Base-by-base conservation (phyloP, 2,888 invertebrate genomes). In the Pemphredon lugubris region DNA sequence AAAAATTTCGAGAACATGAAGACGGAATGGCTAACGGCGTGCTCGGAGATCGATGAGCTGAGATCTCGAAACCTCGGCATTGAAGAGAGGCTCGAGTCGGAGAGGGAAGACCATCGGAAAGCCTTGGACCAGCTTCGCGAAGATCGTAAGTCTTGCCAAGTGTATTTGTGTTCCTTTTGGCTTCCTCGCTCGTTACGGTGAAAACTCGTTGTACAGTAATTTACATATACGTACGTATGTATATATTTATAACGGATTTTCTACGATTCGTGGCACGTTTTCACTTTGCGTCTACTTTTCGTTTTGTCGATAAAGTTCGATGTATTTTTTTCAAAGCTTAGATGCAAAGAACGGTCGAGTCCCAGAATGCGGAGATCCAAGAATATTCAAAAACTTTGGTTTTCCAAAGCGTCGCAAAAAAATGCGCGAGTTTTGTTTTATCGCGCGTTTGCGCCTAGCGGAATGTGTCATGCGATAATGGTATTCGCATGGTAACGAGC, bases 1-100 rank as follows among this genome's bases (percentile, higher is more conserved):
- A 89, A 90, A 63, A 91, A 92, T 76, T 88, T 91, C 67, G 91
- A 91, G 58, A 91, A 90, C 71, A 90, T 91, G 82, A 90, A 90
- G 74, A 84, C 69, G 45, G 91, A 91, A 66, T 90, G 90, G 82
- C 84, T 91, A 67, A 86, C 90, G 71, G 88, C 91, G 54, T 90
- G 90, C 72, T 78, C 90, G 69, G 90, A 91, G 65, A 86, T 92
- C 66, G 91, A 92, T 79, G 91, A 91, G 79, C 84, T 90, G 39
- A 84, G 84, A 63, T 83, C 85, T 72, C 87, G 86, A 71, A 88
- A 88, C 68, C 82, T 86, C 57, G 86, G 86, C 66, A 83, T 90
- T 64, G 89, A 90, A 73, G 90, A 90, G 72, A 85, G 84, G 48
- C 80, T 91, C 59, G 75, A 85, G 2, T 86, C 87, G 55, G 90